These are phyloP conservation scores for Drosophila sordidapex DNA, from an alignment of 2,888 invertebrate species.

Conservation along the genomic window DNA sequence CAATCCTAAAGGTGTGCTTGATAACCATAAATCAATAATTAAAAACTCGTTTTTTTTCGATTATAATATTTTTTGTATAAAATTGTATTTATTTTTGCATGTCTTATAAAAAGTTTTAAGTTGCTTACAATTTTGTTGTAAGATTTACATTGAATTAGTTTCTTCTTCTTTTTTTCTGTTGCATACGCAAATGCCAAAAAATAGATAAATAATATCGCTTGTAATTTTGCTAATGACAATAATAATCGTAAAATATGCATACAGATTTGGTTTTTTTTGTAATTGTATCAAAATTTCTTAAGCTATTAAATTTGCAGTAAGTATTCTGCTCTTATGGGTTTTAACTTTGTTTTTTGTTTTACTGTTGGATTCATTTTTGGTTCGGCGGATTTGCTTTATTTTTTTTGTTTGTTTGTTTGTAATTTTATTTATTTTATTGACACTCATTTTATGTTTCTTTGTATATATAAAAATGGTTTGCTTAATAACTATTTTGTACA, in stretches of 20 bases:
- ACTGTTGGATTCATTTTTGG: constrained; percentile 28
- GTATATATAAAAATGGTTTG: constrained; percentile 65
- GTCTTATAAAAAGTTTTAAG: constrained; percentile 65
- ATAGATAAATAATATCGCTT: constrained; percentile 44
- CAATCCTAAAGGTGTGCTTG: too few relatives aligned
- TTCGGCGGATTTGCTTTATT: constrained; percentile 57
- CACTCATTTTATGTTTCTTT: constrained; percentile 27
- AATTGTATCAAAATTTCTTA: constrained; percentile 71
- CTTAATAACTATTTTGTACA: constrained; percentile 80
- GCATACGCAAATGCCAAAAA: constrained; percentile 46
- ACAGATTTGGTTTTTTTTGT: constrained; percentile 21
- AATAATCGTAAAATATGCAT: constrained; percentile 65
- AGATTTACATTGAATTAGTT: constrained; percentile 51
- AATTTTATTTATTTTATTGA: constrained; percentile 48
- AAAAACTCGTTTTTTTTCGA: background rate
- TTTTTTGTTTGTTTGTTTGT: constrained; percentile 8
- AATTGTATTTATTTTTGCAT: constrained; percentile 76
- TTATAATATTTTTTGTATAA: constrained; percentile 50
- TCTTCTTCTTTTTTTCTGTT: constrained; percentile 32
- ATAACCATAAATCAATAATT: background rate
- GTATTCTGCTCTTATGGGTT: constrained; percentile 25
- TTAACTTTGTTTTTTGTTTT: constrained; percentile 28
- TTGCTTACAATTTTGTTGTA: constrained; percentile 60
- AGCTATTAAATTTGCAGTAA: constrained; percentile 26
- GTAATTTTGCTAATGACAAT: constrained; percentile 74